Evolutionary conservation across 2,888 invertebrate species (phyloP).

Genomic region (Eugnorisma glareosa): DNA sequence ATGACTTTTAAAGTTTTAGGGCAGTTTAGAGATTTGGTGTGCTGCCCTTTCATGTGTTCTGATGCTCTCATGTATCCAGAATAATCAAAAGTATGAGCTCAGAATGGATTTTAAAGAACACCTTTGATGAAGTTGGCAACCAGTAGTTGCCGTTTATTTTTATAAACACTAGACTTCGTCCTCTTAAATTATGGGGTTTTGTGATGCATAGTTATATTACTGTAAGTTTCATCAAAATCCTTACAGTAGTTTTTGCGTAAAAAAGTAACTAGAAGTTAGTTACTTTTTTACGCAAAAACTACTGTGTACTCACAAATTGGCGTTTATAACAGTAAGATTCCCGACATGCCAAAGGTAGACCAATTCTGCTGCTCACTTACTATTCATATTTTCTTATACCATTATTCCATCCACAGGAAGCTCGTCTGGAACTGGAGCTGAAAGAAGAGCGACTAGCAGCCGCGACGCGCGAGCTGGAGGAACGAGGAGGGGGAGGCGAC

Average conservation of each 20-base stretch:
- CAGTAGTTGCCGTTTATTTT: background rate
- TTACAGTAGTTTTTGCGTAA: too few species aligned
- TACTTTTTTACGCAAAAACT: too few species aligned
- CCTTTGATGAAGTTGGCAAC: background rate
- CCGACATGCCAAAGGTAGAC: background rate
- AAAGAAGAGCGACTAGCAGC: slow-evolving; percentile 96
- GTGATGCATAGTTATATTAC: background rate
- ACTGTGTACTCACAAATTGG: background rate
- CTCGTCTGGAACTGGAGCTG: slow-evolving; percentile 96
- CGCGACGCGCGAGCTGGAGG: slow-evolving; percentile 95
- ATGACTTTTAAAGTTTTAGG: background rate
- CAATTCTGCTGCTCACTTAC: too few species aligned
- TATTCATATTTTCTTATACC: background rate
- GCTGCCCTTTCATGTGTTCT: too few species aligned
- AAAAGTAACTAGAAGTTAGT: too few species aligned
- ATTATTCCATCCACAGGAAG: slow-evolving; percentile 91
- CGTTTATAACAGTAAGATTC: background rate
- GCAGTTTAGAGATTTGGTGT: background rate
- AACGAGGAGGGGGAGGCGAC: slow-evolving; percentile 96
- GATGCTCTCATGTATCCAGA: background rate
- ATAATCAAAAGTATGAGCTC: background rate
- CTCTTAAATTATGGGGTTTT: background rate
- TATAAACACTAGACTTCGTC: background rate
- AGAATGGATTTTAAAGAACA: background rate
- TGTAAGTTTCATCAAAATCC: background rate